A percentile compares a stretch with the other conserved stretches of the same genome.
Conservation (phyloP, 2,888 invertebrate species). For the Scaptomyza cyrtandrae region DNA sequence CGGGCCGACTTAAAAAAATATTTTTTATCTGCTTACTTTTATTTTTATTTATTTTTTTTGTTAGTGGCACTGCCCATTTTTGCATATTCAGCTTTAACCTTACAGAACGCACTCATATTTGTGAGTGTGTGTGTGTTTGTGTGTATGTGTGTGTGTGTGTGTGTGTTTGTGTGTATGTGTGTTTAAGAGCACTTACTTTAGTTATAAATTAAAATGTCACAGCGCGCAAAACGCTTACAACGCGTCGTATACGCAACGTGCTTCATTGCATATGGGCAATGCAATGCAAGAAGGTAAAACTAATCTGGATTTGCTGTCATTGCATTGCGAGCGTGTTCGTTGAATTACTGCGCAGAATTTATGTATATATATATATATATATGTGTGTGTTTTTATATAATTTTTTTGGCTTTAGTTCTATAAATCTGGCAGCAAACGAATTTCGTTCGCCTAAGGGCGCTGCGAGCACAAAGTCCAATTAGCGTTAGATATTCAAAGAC, state of each 20-base stretch:
- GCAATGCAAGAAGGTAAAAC: constrained; percentile 19
- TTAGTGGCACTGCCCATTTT: constrained; percentile 12
- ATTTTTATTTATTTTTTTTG: no score
- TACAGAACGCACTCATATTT: neutral
- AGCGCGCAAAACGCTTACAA: constrained; percentile 36
- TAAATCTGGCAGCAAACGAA: constrained; percentile 20
- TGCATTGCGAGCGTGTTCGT: constrained; percentile 5
- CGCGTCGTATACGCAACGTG: constrained; percentile 51
- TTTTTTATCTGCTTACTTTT: constrained; percentile 38
- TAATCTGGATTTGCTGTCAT: constrained; percentile 53
- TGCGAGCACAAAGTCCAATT: constrained; percentile 4
- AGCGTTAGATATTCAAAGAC: neutral
- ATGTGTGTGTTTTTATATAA: constrained; percentile 21
- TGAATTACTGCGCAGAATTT: no score
- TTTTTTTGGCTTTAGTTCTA: constrained; percentile 3
- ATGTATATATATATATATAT: neutral
- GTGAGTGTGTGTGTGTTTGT: neutral
- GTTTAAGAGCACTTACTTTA: constrained; percentile 12
- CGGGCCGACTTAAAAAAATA: constrained; percentile 28
- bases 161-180: neutral
- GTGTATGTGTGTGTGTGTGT: neutral
- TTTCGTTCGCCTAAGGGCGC: neutral
- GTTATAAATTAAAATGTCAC: constrained; percentile 62
- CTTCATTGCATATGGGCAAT: constrained; percentile 19
- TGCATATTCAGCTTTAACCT: constrained; percentile 25